These are phyloP conservation scores for Sula dactylatra DNA, from an alignment of 2,113 vertebrate species.

Conservation along the genomic window DNA sequence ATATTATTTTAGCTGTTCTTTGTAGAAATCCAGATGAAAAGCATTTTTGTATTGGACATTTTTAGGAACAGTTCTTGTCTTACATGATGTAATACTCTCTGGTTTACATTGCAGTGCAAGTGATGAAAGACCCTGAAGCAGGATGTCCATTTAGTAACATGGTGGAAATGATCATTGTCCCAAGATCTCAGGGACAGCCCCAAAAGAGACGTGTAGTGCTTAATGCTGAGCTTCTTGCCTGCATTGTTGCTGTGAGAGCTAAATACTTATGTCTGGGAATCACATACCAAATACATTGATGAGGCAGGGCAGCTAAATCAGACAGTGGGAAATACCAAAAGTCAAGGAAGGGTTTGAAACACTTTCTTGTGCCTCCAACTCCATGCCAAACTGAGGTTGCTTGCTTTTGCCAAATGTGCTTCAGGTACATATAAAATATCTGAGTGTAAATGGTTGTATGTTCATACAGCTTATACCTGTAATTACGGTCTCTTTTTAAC, in stretches of 20 bases:
- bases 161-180: background rate
- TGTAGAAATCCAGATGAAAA: background rate
- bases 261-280: background rate
- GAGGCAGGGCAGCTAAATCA: background rate
- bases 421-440: background rate
- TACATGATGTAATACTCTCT: background rate
- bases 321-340: background rate
- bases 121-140: background rate
- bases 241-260: background rate
- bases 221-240: background rate
- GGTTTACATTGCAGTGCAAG: background rate
- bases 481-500: background rate
- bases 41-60: accelerated
- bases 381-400: too few relatives aligned
- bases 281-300: background rate
- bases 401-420: background rate
- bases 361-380: background rate
- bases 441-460: background rate
- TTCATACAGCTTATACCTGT: background rate
- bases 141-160: background rate
- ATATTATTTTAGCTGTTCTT: background rate
- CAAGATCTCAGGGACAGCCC: background rate
- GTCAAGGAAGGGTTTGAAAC: background rate
- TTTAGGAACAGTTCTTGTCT: background rate
- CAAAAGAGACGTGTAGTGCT: background rate